These are phyloP conservation scores for Cephalotes varians DNA, from an alignment of 2,888 invertebrate species.

Conservation along the genomic window DNA sequence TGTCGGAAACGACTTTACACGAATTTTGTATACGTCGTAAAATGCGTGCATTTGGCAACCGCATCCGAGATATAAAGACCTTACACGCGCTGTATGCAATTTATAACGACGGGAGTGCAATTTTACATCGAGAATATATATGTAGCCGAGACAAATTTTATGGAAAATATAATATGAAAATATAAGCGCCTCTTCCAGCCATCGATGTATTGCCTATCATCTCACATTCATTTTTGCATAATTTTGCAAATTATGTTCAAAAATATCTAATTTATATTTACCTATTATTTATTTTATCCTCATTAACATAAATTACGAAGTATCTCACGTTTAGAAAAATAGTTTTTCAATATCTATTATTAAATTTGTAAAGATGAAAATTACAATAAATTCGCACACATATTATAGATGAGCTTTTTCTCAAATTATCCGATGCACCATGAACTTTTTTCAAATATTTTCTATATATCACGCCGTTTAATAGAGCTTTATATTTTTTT, in stretches of 20 bases:
- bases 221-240: neutral
- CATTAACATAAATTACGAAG: neutral
- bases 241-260: neutral
- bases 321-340: neutral
- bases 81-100: conserved; percentile 19
- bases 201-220: conserved; percentile 10
- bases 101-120: conserved; percentile 45
- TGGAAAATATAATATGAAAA: conserved; percentile 33
- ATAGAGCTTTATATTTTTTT: neutral
- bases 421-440: neutral
- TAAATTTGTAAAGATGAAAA: neutral
- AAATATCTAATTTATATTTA: neutral
- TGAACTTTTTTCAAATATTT: neutral
- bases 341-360: neutral
- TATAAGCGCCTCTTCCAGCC: conserved; percentile 22
- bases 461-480: neutral
- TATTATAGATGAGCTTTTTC: neutral
- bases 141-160: conserved; percentile 30
- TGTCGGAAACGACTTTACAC: conserved; percentile 12
- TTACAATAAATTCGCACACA: neutral
- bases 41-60: conserved; percentile 24
- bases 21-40: conserved; percentile 25
- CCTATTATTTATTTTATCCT: neutral
- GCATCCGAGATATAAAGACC: conserved; percentile 24
- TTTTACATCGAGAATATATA: conserved; percentile 19